A percentile compares a stretch with the other conserved stretches of the same genome.
Evolutionary conservation across 1,140 invertebrate species (phyloP).

Genomic region (Battus philenor): DNA sequence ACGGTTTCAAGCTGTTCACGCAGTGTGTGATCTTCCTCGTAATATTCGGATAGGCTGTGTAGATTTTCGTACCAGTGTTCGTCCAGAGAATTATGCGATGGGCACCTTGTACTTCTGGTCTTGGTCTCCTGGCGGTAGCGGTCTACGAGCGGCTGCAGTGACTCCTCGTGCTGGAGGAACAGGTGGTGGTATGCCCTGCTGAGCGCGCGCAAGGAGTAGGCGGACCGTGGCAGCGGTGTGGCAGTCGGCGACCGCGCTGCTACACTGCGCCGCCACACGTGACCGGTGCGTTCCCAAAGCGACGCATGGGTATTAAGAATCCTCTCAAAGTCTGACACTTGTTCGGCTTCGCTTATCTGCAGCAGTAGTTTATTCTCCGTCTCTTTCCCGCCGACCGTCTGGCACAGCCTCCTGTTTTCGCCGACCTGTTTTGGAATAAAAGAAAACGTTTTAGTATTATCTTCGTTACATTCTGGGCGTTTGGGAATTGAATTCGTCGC

Average conservation of each 20-base stretch:
- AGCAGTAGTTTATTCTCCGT: constrained; percentile 70
- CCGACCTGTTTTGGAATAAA: constrained; percentile 67
- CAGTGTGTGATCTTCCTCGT: constrained; percentile 60
- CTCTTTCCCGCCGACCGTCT: constrained; percentile 55
- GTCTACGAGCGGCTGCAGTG: constrained; percentile 54
- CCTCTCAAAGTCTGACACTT: constrained; percentile 76
- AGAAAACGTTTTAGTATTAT: constrained; percentile 60
- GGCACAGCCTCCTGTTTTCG: constrained; percentile 59
- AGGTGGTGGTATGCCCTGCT: constrained; percentile 66
- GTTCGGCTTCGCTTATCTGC: constrained; percentile 74
- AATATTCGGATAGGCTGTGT: constrained; percentile 62
- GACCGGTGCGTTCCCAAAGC: constrained; percentile 55
- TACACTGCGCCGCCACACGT: constrained; percentile 55
- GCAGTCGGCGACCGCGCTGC: constrained; percentile 39
- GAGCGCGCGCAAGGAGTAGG: constrained; percentile 62
- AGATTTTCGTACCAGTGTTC: constrained; percentile 62
- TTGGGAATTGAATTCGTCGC: constrained; percentile 53
- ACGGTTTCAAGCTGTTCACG: constrained; percentile 54
- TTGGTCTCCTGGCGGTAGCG: constrained; percentile 39
- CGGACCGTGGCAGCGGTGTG: constrained; percentile 54
- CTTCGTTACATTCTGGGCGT: constrained; percentile 31
- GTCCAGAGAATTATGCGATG: constrained; percentile 40
- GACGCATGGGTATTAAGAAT: constrained; percentile 76
- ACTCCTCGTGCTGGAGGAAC: constrained; percentile 66
- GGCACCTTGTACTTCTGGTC: constrained; percentile 25